Evolutionary conservation across 2,113 vertebrate genomes (phyloP).

Genomic region (Ceyx cyanopectus): DNA sequence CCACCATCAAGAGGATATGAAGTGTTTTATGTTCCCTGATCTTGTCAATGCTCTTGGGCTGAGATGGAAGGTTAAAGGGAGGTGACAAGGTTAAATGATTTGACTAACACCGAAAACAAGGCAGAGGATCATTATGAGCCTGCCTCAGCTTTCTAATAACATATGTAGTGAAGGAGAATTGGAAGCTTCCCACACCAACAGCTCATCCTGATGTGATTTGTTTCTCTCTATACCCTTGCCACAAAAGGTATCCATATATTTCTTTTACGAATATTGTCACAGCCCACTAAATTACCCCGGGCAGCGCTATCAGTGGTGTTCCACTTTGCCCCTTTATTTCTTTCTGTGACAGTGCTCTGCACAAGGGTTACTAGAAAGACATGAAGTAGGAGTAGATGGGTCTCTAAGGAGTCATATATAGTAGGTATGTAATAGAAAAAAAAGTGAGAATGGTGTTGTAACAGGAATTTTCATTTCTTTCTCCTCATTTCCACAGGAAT

Average conservation of each 20-base stretch:
- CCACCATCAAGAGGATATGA: conserved; percentile 3
- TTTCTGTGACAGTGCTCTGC: conserved; percentile 58
- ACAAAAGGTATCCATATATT: conserved; percentile 45
- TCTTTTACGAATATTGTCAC: conserved; percentile 51
- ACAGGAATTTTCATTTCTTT: conserved; percentile 48
- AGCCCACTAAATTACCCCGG: conserved; percentile 63
- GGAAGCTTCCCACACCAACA: conserved; percentile 27
- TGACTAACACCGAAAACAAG: conserved; percentile 63
- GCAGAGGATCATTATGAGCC: conserved; percentile 8
- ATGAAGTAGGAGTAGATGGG: conserved; percentile 55
- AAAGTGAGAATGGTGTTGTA: neutral
- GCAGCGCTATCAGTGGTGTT: conserved; percentile 51
- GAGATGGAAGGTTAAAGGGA: conserved; percentile 48
- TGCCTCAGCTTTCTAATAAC: conserved; percentile 56
- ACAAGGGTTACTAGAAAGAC: conserved; percentile 59
- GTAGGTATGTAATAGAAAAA: conserved; percentile 54
- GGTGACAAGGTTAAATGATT: conserved; percentile 68
- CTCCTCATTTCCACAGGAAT: conserved; percentile 46
- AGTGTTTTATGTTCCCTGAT: conserved; percentile 34
- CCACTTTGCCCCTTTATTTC: conserved; percentile 71
- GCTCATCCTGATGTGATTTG: conserved; percentile 58
- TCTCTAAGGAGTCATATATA: conserved; percentile 67
- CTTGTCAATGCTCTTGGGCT: neutral
- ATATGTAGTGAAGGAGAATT: conserved; percentile 14
- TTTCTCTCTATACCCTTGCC: conserved; percentile 23